phyloP scores from a whole-genome alignment of 2,113 vertebrate species.

The Rhabdomys dilectus region DNA sequence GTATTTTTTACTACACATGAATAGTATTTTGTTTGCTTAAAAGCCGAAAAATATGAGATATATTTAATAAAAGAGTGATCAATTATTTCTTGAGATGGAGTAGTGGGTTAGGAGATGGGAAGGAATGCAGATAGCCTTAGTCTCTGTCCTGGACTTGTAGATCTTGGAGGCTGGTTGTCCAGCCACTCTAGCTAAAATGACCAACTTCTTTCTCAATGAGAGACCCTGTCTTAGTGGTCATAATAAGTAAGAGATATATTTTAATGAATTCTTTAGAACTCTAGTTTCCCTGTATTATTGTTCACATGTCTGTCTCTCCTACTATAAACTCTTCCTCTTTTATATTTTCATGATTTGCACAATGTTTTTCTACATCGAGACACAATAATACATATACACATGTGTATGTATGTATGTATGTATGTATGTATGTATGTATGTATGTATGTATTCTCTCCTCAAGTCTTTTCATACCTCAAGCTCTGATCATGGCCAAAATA shows the following conservation, averaged over 20 bases:
- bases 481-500: not conserved
- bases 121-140: fast-evolving
- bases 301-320: not conserved
- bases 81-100: not conserved
- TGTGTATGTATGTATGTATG: no score
- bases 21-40: no score
- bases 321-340: not conserved
- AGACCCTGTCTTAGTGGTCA: not conserved
- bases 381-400: not conserved
- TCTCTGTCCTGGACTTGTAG: not conserved
- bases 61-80: not conserved
- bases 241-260: not conserved
- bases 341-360: not conserved
- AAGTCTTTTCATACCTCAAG: not conserved
- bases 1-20: not conserved
- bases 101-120: not conserved
- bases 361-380: not conserved
- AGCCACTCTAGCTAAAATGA: not conserved
- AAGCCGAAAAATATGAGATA: not conserved
- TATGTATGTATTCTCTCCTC: not conserved
- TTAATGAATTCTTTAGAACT: no score
- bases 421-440: no score
- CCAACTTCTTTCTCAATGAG: not conserved
- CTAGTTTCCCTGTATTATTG: no score
- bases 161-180: not conserved